phyloP scores from a whole-genome alignment of 2,797 vertebrate species.

The Epinephelus coioides region DNA sequence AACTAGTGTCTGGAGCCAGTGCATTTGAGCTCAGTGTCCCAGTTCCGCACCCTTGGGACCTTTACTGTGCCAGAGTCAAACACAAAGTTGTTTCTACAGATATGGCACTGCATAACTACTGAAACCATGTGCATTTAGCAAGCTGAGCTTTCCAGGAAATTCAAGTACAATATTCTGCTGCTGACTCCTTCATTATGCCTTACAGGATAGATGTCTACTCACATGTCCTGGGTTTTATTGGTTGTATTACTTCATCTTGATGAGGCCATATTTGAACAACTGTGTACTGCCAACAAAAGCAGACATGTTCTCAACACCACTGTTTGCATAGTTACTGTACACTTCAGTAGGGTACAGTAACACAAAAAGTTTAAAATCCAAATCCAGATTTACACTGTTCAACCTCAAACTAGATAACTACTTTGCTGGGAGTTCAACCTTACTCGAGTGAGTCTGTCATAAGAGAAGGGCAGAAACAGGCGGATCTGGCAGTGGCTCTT shows the following conservation, averaged over 20 bases:
- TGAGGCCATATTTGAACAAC: not conserved
- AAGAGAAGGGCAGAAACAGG: too few species aligned
- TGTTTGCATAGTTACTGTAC: too few species aligned
- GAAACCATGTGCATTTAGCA: not conserved
- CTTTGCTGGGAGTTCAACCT: too few species aligned
- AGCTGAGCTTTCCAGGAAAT: not conserved
- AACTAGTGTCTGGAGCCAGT: conserved; percentile 6
- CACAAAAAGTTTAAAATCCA: too few species aligned
- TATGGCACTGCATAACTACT: not conserved
- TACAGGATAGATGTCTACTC: not conserved
- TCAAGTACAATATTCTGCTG: not conserved
- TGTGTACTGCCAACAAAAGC: not conserved
- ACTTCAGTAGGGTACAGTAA: too few species aligned
- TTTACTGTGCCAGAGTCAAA: conserved; percentile 7
- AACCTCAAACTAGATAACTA: too few species aligned
- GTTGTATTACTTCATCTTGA: not conserved
- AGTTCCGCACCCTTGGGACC: conserved; percentile 8
- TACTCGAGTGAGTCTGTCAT: too few species aligned
- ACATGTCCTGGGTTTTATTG: not conserved
- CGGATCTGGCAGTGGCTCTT: not conserved
- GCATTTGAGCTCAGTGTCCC: conserved; percentile 2
- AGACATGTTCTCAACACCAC: not conserved
- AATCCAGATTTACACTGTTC: too few species aligned
- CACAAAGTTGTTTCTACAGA: not conserved
- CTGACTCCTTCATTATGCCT: not conserved